Conservation (phyloP, 2,797 vertebrate species). For the Sebastes nivosus region DNA sequence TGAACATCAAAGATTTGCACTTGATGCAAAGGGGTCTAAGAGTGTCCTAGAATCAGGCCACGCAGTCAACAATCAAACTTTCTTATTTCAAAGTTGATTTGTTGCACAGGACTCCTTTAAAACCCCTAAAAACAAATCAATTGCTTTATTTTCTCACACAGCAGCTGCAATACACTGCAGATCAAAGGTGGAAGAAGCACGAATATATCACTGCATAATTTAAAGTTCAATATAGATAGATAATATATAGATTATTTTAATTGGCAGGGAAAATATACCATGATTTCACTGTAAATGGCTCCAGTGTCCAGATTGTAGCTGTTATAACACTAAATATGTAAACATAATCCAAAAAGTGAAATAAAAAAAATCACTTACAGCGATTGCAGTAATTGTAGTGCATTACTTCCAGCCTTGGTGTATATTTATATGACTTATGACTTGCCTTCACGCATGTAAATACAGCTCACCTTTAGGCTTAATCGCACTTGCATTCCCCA, state of each 20-base stretch:
- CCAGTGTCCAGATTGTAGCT: background rate
- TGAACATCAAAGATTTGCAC: slow-evolving; percentile 21
- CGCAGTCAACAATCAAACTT: background rate
- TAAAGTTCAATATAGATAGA: background rate
- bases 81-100: slow-evolving; percentile 1
- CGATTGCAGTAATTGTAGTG: background rate
- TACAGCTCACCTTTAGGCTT: background rate
- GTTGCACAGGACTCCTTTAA: slow-evolving; percentile 39
- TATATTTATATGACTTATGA: background rate
- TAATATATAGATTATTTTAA: background rate
- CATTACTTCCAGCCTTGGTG: slow-evolving; percentile 22
- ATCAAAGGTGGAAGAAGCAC: slow-evolving; percentile 42
- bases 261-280: background rate
- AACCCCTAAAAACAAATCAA: slow-evolving; percentile 27
- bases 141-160: slow-evolving; percentile 68
- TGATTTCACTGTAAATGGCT: background rate
- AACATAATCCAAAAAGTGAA: background rate
- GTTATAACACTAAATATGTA: background rate
- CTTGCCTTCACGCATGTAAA: background rate
- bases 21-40: slow-evolving; percentile 37
- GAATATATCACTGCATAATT: background rate
- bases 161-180: slow-evolving; percentile 75
- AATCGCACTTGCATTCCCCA: background rate
- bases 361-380: background rate
- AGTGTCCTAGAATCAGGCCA: slow-evolving; percentile 24